Base-by-base conservation (phyloP, 2,797 vertebrate genomes). In the Ctenochaetus hawaiiensis region DNA sequence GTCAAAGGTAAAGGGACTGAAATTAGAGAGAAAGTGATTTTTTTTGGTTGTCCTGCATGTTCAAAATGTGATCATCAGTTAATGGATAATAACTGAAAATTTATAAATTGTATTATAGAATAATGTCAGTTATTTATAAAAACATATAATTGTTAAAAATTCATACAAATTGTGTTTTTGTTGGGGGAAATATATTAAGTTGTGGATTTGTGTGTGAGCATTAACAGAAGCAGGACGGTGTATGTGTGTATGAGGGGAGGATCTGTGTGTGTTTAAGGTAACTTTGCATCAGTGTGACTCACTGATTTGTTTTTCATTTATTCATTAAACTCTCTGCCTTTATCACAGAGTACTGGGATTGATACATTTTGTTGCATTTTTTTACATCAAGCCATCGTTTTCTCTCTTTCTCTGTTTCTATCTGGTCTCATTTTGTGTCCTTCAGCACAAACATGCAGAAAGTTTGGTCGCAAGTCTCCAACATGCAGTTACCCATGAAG, bases 401-500 rank as follows among this genome's bases (percentile, higher is more conserved):
- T 30, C 26, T 30, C 26, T 30, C 26, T 49, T 59, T 18, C 49
- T 56, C 5, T 63, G 14, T 72, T 34, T 53, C 39, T 67, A 22
- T 64, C 39, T 54, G 16, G 9, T 23, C 34, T 52, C 26, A 1
- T 8, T 12, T n/a, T 30, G 0, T 61, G 47, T 44, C 52, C 58
- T 17, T 56, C 22, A 44, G 22, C 73, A 47, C 69, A 63, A 56
- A 65, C n/a, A 53, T 23, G 0, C 63, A 54, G 60, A 72, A 17
- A 62, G 30, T 22, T 77, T 34, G 52, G 57, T 65, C 63, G 64
- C 43, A 76, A 81, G 67, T n/a, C 63, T 65, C 76, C 53, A 67
- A 61, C 43, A 39, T 49, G 68, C 81, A 67, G 78, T 78, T 69
- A 63, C 56, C 51, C 66, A 61, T 44, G 72, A 75, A 43, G 43